Base-by-base conservation (phyloP, 2,797 vertebrate genomes). In the Etheostoma perlongum region DNA sequence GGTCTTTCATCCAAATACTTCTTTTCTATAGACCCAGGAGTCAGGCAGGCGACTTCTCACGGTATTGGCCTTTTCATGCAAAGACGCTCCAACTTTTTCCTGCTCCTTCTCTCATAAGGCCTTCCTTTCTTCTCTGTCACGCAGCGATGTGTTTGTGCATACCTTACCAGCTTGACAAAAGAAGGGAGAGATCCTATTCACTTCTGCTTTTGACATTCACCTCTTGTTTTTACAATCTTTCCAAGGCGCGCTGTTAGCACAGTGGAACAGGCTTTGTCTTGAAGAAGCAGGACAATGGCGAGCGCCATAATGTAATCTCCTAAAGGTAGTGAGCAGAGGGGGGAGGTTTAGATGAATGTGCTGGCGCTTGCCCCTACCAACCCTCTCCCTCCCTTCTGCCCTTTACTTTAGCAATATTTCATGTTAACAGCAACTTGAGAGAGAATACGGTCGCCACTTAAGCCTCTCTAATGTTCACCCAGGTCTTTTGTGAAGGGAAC, bases 131-230 rank as follows among this genome's bases (percentile, higher is more conserved):
- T 94, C 95, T 95, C 92, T 94, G 93, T 93, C 93, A 94, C 93
- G 79, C 89, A 93, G 95, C 94, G 92, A 92, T 94, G 92, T 95
- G 96, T 96, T 96, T 96, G 96, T 96, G 95, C 97, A 96, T 97
- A 96, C 96, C 96, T 93, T 81, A 53, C 69, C 70, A 7, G 73
- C 77, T 44, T 14, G 75, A 91, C 89, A 92, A 93, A 91, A 91
- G 92, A 77, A 82, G 83, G 69, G 49, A 92, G 85, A 89, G 87
- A 91, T 91, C 89, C 90, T 87, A 83, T 92, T 93, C 91, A 91
- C 81, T 77, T 84, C 83, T 87, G 85, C 86, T 90, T 92, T 91
- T 90, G 89, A 92, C 92, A 88, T 92, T 91, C 90, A 83, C 89
- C 89, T 89, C 90, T 92, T 94, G 93, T 93, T 93, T 93, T 94